Evolutionary conservation across 2,888 invertebrate species (phyloP), one percentile per base, ranked within the genome.

Genomic region (Venusia cambrica): DNA sequence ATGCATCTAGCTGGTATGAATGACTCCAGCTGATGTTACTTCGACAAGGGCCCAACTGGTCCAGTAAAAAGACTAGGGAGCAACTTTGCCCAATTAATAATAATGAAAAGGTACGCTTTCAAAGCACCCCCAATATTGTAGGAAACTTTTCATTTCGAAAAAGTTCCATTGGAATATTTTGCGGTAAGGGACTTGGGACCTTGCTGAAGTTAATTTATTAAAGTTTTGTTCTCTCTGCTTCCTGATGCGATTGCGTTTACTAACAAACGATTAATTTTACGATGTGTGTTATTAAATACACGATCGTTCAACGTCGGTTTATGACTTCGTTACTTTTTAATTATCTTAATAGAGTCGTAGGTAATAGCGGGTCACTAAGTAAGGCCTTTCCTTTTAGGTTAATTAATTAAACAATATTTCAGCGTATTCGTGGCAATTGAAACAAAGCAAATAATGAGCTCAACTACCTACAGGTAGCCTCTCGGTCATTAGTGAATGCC

Each of bases 51-150:
- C 66, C 76, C 58, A 69, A 75, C 62, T 55, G 55, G 48, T 52
- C 58, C 58, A 65, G 72, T 74, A 68, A 73, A 69, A 68, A 69
- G 69, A 68, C 62, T 62, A 57, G 69, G 71, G 69, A 69, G 62
- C 70, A 78, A 83, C 79, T 77, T 74, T 75, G 66, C 61, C 60
- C 66, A 73, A 78, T 77, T 80, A 76, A 80, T 76, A 80, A 81
- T 79, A 81, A 79, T 75, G 76, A 72, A 71, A 67, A 44, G 36
- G 32, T 26, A 67, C 63, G 64, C 58, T 57, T 35, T 60, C 60
- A 59, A 63, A 63, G 66, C 67, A 70, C 77, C 78, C n/a, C 73
- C 62, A 62, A 57, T 65, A 63, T 65, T 66, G 59, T 58, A 69
- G 53, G 57, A 65, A 75, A 69, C 60, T 72, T 78, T 74, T 70